A percentile compares a stretch with the other conserved stretches of the same genome.
Conservation (phyloP, 2,797 vertebrate genomes). For the Antennarius maculatus region DNA sequence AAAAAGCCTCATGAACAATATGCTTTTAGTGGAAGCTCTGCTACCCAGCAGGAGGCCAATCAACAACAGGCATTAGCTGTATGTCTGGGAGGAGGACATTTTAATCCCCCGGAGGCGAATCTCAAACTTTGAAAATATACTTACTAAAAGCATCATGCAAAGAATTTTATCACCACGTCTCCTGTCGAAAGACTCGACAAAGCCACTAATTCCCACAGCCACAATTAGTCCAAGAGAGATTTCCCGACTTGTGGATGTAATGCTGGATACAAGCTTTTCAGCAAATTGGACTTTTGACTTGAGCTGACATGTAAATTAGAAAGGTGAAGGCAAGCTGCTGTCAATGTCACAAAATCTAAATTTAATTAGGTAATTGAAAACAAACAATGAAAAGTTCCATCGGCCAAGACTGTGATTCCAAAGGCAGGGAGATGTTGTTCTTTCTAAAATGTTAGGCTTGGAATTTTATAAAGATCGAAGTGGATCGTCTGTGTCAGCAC, state of each 20-base stretch:
- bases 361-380: slow-evolving; percentile 54
- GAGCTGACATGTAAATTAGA: slow-evolving; percentile 62
- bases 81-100: slow-evolving; percentile 61
- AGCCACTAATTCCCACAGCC: slow-evolving; percentile 61
- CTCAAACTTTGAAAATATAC: slow-evolving; percentile 65
- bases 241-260: slow-evolving; percentile 65
- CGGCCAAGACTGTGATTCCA: slow-evolving; percentile 4
- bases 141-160: slow-evolving; percentile 57
- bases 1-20: slow-evolving; percentile 58
- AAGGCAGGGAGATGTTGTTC: neutral
- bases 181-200: slow-evolving; percentile 61
- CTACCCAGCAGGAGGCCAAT: slow-evolving; percentile 61
- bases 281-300: slow-evolving; percentile 60
- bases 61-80: slow-evolving; percentile 61
- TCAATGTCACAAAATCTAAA: slow-evolving; percentile 36
- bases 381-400: slow-evolving; percentile 40
- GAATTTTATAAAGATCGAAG: neutral
- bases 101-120: slow-evolving; percentile 69
- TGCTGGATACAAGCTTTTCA: slow-evolving; percentile 42
- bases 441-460: neutral
- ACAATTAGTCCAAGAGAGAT: slow-evolving; percentile 62
- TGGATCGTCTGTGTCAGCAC: slow-evolving; percentile 30
- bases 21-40: slow-evolving; percentile 55
- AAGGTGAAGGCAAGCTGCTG: slow-evolving; percentile 35
- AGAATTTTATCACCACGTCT: slow-evolving; percentile 53